Percentiles rank a stretch among this genome's conserved stretches.
phyloP scores from a whole-genome alignment of 1,140 invertebrate species.

The Drosophila lacteicornis region DNA sequence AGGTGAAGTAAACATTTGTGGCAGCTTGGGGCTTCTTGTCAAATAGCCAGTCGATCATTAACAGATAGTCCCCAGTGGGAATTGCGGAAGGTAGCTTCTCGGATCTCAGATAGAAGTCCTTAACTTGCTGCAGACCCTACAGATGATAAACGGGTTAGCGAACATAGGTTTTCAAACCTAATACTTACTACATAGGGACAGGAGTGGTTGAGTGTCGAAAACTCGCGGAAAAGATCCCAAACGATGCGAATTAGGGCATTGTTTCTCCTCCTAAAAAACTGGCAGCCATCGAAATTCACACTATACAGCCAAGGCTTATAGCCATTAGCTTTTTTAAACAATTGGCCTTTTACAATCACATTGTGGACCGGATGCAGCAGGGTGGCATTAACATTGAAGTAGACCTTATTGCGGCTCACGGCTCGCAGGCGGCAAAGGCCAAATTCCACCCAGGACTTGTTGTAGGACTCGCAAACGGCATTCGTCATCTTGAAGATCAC shows the following conservation, averaged over 20 bases:
- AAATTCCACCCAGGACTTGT: conserved; percentile 57
- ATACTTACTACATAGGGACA: conserved; percentile 53
- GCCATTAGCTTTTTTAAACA: conserved; percentile 56
- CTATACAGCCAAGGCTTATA: conserved; percentile 66
- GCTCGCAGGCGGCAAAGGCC: conserved; percentile 47
- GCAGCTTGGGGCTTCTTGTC: conserved; percentile 36
- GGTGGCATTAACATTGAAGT: conserved; percentile 42
- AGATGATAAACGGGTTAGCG: not conserved
- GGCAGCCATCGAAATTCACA: conserved; percentile 43
- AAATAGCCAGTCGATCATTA: conserved; percentile 47
- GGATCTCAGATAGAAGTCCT: conserved; percentile 48
- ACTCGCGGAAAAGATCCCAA: conserved; percentile 55
- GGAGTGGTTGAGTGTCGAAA: conserved; percentile 52
- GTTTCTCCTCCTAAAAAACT: conserved; percentile 43
- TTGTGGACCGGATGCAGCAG: conserved; percentile 44
- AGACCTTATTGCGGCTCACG: conserved; percentile 43
- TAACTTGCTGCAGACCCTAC: conserved; percentile 47
- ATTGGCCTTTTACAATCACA: conserved; percentile 30
- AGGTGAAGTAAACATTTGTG: conserved; percentile 58
- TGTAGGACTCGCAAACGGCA: conserved; percentile 55
- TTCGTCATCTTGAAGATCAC: conserved; percentile 56
- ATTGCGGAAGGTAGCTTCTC: conserved; percentile 49
- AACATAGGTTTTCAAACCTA: too few relatives aligned
- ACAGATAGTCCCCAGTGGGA: conserved; percentile 55
- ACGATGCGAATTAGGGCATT: conserved; percentile 43